Evolutionary conservation across 2,888 invertebrate genomes (phyloP).

Genomic region (Oscheius sp.): DNA sequence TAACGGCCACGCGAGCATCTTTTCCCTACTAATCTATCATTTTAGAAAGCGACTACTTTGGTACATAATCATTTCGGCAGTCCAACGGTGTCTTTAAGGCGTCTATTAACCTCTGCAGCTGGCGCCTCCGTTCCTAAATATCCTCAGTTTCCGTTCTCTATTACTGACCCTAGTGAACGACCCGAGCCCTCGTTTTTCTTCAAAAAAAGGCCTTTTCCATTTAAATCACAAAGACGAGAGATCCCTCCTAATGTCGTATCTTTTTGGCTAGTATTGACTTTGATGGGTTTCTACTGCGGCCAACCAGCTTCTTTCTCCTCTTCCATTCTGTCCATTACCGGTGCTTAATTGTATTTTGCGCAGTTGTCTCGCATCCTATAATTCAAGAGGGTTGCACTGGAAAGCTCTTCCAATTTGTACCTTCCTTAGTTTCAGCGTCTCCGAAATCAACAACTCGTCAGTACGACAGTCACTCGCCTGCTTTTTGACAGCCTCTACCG

Average conservation of each 20-base stretch:
- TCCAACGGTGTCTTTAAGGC: not conserved
- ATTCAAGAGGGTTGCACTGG: slow-evolving; percentile 27
- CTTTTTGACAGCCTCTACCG: too few relatives aligned
- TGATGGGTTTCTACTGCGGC: slow-evolving; percentile 21
- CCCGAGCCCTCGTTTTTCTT: not conserved
- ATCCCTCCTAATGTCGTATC: not conserved
- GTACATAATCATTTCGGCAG: not conserved
- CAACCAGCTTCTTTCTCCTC: slow-evolving; percentile 23
- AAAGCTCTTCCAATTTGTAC: slow-evolving; percentile 31
- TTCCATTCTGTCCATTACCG: slow-evolving; percentile 39
- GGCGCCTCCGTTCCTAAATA: too few relatives aligned
- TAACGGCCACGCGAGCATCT: slow-evolving; percentile 35
- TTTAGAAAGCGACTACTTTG: slow-evolving; percentile 4
- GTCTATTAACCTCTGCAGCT: too few relatives aligned
- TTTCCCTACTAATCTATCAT: slow-evolving; percentile 36
- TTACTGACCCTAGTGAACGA: slow-evolving; percentile 1
- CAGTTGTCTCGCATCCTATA: slow-evolving; percentile 37
- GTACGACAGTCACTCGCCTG: too few relatives aligned
- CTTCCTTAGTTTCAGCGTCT: slow-evolving; percentile 9
- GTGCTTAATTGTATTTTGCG: slow-evolving; percentile 40
- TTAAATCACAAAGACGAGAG: slow-evolving; percentile 26
- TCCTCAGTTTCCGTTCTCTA: not conserved
- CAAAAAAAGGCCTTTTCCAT: not conserved
- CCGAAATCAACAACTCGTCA: too few relatives aligned
- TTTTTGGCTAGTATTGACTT: slow-evolving; percentile 1